Percentiles rank a stretch among this genome's conserved stretches.
Evolutionary conservation across 1,140 invertebrate species (phyloP).

Genomic region (roundworm (Caenorhabditis elegans)): DNA sequence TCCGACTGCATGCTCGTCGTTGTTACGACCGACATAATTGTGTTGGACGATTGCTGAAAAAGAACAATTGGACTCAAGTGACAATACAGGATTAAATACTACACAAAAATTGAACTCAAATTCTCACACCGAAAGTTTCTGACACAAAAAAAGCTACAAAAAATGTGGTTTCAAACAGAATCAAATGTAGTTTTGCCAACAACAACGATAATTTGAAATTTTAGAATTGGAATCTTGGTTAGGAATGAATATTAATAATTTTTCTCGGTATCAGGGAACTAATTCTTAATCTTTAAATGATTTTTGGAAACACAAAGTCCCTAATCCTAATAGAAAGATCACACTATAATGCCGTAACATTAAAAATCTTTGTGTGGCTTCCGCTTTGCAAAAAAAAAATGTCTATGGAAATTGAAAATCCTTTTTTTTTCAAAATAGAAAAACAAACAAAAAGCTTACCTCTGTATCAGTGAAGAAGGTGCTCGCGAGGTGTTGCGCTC

Average conservation of each 20-base stretch:
- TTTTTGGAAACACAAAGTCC: too few relatives aligned
- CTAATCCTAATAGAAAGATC: too few relatives aligned
- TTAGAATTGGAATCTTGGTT: too few relatives aligned
- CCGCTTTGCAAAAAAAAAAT: background rate
- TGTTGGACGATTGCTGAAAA: background rate
- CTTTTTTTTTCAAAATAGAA: too few relatives aligned
- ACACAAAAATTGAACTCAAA: background rate
- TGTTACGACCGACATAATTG: conserved; percentile 11
- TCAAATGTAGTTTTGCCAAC: background rate
- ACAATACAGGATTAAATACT: background rate
- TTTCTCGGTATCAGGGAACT: too few relatives aligned
- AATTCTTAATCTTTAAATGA: too few relatives aligned
- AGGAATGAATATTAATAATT: too few relatives aligned
- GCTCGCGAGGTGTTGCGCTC: background rate
- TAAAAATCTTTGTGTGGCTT: too few relatives aligned
- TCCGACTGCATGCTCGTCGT: conserved; percentile 19
- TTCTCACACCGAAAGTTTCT: too few relatives aligned
- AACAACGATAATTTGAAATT: too few relatives aligned
- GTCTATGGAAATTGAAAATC: background rate
- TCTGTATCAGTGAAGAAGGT: conserved; percentile 9
- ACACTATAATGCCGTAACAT: too few relatives aligned
- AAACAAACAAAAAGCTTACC: background rate
- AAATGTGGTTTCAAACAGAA: background rate
- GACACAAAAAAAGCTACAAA: too few relatives aligned
- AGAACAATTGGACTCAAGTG: background rate